Base-by-base conservation (phyloP, 1,140 invertebrate species). In the Brachionus rotundiformis region DNA sequence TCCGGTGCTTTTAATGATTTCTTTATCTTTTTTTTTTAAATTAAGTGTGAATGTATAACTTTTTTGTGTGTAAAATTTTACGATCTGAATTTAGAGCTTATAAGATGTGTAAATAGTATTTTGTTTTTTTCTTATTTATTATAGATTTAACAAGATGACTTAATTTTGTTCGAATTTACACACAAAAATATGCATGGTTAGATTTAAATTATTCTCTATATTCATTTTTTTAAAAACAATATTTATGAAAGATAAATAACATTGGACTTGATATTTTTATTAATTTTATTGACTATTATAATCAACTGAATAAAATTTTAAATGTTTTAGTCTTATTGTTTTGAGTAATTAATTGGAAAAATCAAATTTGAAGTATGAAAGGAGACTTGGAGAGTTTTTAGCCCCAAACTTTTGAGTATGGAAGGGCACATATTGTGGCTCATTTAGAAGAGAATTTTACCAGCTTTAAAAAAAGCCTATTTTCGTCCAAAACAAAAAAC, bases 1-100 rank as follows among this genome's bases (percentile, higher is more conserved):
- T 44, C 33, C 71, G 36, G 31, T 16, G 27, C 13, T 68, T 85
- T 33, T 54, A 63, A 81, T 71, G 6, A 54, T 19, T 23, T 49
- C 16, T 63, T 63, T 33, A 29, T 63, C 10, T 63, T 29, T 29
- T 29, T 25, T 63, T 6, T 33, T 31, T 8, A 63, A n/a, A n/a
- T n/a, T 11, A 59, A 41, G 39, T 13, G 39, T 41, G 39, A 41
- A 41, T 41, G 39, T 41, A 13, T 13, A 41, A 13, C 10, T 41
- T 1, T 0, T 41, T 41, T 25, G 47, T 54, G 47, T 54, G 47
- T 19, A 4, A 4, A 23, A 19, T 54, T 54, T 19, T 39, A 54
- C n/a, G 47, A 54, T 54, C 47, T 54, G 47, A 54, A 54, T 54
- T 7, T 19, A 54, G 23, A 25, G 47, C 47, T 54, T 8, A 19